A percentile compares a stretch with the other conserved stretches of the same genome.
Conservation (phyloP, 2,888 invertebrate genomes). For the Lumbricus terrestris region DNA sequence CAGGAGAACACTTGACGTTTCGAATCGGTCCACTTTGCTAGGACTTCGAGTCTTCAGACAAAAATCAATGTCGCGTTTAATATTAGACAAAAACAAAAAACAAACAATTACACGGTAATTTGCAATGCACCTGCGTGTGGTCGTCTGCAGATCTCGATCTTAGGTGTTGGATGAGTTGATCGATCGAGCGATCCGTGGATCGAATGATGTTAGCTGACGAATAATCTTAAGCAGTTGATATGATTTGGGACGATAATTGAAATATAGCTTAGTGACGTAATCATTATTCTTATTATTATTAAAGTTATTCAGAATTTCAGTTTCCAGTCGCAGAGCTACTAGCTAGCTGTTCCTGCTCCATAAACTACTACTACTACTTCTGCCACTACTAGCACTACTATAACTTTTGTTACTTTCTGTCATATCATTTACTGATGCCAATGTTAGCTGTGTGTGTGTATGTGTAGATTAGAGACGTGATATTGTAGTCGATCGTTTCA, state of each 20-base stretch:
- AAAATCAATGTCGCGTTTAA: constrained; percentile 11
- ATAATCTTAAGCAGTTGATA: background rate
- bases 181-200: background rate
- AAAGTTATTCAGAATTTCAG: background rate
- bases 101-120: background rate
- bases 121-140: background rate
- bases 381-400: background rate
- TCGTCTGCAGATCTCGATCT: constrained; percentile 3
- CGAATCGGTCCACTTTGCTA: constrained; percentile 7
- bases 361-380: background rate
- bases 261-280: background rate
- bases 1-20: constrained; percentile 16
- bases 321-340: background rate
- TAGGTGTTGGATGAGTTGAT: background rate
- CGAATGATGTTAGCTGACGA: constrained; percentile 3
- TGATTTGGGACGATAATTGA: background rate
- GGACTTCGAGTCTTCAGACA: background rate
- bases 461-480: background rate
- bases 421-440: background rate
- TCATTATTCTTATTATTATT: constrained; percentile 6
- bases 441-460: background rate
- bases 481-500: background rate
- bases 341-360: background rate
- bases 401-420: background rate
- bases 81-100: background rate